Evolutionary conservation across 1,140 invertebrate species (phyloP), one percentile per base, ranked within the genome.

Genomic region (Acarapis woodi): DNA sequence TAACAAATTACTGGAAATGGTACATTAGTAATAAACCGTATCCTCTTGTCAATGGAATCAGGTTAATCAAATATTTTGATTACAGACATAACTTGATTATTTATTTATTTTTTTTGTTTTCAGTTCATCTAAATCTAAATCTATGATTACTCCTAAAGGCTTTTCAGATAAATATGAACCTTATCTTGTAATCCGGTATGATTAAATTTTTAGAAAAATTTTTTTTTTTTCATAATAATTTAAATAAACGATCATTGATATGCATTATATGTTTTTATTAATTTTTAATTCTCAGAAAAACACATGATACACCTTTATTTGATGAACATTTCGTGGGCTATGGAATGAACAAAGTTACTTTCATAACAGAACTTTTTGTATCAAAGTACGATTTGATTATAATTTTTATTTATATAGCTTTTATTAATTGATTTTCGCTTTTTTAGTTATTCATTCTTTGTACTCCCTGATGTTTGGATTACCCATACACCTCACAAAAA

Each of bases 341-440:
- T 41, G 49, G 49, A 21, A 51, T 51, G 49, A 50, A 51, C 34
- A 51, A 51, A 46, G 46, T 51, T 8, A 49, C 47, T 36, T 44
- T 47, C 32, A 48, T 43, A 14, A 48, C 44, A 14, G 49, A 51
- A 45, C 41, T 51, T 6, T 48, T 48, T 45, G 47, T 47, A 10
- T 37, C 44, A 6, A 41, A 41, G 46, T 47, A 42, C 32, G 30
- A n/a, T 40, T 16, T 21, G 12, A 28, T 29, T n/a, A 12, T 36
- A 22, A 18, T 36, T 20, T 9, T n/a, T n/a, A 8, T 34, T 38
- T 39, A 22, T 26, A 12, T n/a, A 34, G 12, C 26, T 14, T 39
- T 36, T 22, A n/a, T 15, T 3, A 14, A 12, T 35, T 35, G 10
- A 22, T 22, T 30, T 31, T 38, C 18, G 5, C 25, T 18, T 18